phyloP scores from a whole-genome alignment of 2,113 vertebrate genomes.

The Verasper variegatus region DNA sequence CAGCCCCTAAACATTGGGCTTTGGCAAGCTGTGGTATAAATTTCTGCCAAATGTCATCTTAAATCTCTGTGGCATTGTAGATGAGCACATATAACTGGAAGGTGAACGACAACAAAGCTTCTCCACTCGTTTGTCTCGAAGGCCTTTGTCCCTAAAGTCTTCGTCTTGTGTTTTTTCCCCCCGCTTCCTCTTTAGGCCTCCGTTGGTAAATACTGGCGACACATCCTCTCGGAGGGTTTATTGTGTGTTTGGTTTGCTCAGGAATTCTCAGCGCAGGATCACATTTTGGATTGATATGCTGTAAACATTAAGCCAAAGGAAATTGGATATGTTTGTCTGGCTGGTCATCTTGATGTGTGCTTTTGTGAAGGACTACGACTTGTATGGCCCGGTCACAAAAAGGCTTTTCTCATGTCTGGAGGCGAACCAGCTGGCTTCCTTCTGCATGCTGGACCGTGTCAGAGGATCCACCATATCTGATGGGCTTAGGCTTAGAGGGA shows the following conservation, averaged over 20 bases:
- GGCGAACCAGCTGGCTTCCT: constrained; percentile 71
- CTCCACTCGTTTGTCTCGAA: constrained; percentile 6
- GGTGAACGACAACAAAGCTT: constrained; percentile 34
- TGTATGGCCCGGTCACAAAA: constrained; percentile 61
- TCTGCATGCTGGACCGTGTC: constrained; percentile 66
- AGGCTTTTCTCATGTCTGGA: constrained; percentile 64
- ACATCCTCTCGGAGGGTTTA: constrained; percentile 59
- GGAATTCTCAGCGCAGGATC: constrained; percentile 58
- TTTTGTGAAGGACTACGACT: constrained; percentile 65
- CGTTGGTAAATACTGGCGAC: constrained; percentile 55
- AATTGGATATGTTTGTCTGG: constrained; percentile 74
- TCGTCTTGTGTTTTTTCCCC: constrained; percentile 26
- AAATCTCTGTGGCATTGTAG: constrained; percentile 25
- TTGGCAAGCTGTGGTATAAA: constrained; percentile 19
- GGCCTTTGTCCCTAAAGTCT: constrained; percentile 22
- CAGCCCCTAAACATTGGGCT: constrained; percentile 12
- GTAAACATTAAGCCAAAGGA: constrained; percentile 68
- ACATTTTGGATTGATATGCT: constrained; percentile 75
- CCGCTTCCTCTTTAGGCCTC: constrained; percentile 56
- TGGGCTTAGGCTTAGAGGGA: constrained; percentile 44
- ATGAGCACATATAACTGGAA: constrained; percentile 22
- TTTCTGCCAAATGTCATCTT: constrained; percentile 39
- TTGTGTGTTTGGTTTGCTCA: constrained; percentile 63
- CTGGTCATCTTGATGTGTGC: constrained; percentile 67
- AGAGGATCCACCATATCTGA: constrained; percentile 72